Conservation (phyloP, 2,888 invertebrate species). For the Steinernema scapterisci region DNA sequence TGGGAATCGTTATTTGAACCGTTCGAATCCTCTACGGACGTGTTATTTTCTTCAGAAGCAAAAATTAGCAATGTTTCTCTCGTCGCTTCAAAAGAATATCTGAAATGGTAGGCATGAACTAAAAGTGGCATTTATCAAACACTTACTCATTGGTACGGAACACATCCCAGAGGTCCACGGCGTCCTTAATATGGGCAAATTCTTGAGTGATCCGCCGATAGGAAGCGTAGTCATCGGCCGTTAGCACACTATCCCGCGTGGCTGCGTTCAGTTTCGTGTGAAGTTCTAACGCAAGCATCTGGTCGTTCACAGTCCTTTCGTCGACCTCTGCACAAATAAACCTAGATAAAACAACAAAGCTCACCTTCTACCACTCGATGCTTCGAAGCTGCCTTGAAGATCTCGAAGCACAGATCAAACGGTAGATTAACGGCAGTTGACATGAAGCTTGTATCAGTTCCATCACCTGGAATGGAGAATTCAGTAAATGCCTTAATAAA, state of each 20-base stretch:
- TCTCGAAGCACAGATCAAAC: neutral
- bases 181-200: too few relatives aligned
- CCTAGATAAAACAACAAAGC: neutral
- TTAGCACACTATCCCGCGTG: too few relatives aligned
- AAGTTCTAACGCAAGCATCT: neutral
- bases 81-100: neutral
- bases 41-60: neutral
- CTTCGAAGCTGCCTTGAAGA: neutral
- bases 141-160: too few relatives aligned
- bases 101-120: neutral
- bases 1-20: too few relatives aligned
- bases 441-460: neutral
- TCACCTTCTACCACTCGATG: neutral
- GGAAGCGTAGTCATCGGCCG: too few relatives aligned
- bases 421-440: neutral
- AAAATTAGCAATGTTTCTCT: neutral
- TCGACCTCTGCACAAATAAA: neutral
- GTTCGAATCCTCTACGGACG: too few relatives aligned
- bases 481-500: too few relatives aligned
- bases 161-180: too few relatives aligned
- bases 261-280: neutral
- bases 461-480: constrained; percentile 3
- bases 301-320: neutral
- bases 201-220: too few relatives aligned
- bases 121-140: too few relatives aligned